Percentiles rank a stretch among this genome's conserved stretches.
phyloP scores from a whole-genome alignment of 1,140 invertebrate genomes.

The Helicoverpa armigera region DNA sequence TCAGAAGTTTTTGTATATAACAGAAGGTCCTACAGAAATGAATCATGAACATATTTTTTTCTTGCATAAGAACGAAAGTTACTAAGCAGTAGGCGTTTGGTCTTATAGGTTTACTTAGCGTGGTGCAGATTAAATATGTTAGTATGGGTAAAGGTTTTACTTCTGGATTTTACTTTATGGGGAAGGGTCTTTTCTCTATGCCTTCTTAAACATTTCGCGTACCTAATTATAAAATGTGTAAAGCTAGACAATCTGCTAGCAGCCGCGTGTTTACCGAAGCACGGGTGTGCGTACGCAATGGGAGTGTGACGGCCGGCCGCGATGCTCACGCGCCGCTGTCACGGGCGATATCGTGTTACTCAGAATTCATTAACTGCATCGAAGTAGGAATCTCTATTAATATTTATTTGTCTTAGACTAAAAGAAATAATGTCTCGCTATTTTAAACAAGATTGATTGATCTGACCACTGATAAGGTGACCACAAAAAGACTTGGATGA shows the following conservation, averaged over 20 bases:
- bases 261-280: constrained; percentile 36
- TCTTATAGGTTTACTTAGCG: too few species aligned
- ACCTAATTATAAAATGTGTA: constrained; percentile 7
- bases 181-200: not conserved
- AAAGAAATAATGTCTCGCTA: constrained; percentile 9
- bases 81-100: too few species aligned
- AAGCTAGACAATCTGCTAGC: not conserved
- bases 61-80: too few species aligned
- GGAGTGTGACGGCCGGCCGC: constrained; percentile 44
- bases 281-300: constrained; percentile 44
- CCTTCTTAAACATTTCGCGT: not conserved
- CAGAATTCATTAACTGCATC: constrained; percentile 25
- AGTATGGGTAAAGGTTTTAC: too few species aligned
- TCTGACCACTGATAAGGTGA: not conserved
- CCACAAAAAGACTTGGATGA: not conserved
- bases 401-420: constrained; percentile 12
- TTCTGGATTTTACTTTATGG: not conserved
- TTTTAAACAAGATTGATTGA: constrained; percentile 24
- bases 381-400: constrained; percentile 21
- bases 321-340: constrained; percentile 30
- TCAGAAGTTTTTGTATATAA: too few species aligned
- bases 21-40: too few species aligned
- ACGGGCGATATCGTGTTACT: constrained; percentile 32
- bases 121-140: too few species aligned
- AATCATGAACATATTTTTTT: too few species aligned